phyloP scores from a whole-genome alignment of 2,113 vertebrate species.

The Alethe diademata region DNA sequence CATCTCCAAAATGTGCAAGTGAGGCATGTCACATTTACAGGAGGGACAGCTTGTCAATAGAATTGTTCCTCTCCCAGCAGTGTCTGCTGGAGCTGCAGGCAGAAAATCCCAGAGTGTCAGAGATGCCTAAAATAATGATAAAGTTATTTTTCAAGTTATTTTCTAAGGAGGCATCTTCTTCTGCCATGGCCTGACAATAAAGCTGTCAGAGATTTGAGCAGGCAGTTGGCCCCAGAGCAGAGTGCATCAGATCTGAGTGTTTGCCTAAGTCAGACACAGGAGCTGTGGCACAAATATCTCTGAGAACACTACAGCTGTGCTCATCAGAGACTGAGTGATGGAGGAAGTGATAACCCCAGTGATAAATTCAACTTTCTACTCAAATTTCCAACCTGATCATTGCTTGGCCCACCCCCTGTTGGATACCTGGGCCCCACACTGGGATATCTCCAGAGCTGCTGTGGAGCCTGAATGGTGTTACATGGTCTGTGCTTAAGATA shows the following conservation, averaged over 20 bases:
- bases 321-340: background rate
- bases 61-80: background rate
- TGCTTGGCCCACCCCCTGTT: background rate
- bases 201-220: slow-evolving; percentile 17
- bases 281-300: background rate
- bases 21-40: background rate
- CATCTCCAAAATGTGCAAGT: background rate
- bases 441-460: background rate
- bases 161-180: background rate
- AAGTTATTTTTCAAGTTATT: slow-evolving; percentile 8
- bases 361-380: background rate
- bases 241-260: background rate
- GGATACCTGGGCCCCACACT: background rate
- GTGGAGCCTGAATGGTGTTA: background rate
- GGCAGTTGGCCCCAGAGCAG: background rate
- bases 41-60: slow-evolving; percentile 32
- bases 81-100: background rate
- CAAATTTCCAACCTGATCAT: background rate
- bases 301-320: background rate
- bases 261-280: background rate
- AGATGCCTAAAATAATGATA: background rate
- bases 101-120: slow-evolving; percentile 37
- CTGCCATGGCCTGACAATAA: background rate
- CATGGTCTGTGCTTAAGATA: background rate
- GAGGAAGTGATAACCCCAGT: background rate